Evolutionary conservation across 2,888 invertebrate genomes (phyloP), one percentile per base, ranked within the genome.

Genomic region (Tipula lateralis): DNA sequence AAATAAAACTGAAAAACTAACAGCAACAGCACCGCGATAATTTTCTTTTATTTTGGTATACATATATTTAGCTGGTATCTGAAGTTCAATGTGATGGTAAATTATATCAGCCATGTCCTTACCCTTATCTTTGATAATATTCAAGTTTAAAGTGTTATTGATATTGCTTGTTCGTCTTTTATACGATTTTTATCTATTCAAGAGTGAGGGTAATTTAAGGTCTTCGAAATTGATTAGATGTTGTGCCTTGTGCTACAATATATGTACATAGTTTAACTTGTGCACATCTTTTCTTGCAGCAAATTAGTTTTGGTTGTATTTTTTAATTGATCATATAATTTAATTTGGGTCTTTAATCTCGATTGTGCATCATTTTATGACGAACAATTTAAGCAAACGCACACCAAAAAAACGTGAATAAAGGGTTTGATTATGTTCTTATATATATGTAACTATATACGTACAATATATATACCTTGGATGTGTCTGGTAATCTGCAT

Each of bases 21-120:
- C 66, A 66, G 66, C 66, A 66, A 66, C 66, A 66, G 66, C 66
- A 66, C 66, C 66, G 66, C 66, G 66, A 66, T 66, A 66, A 66
- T 66, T 66, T 66, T 66, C 13, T 24, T 66, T 66, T 24, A 66
- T 19, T 66, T 24, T 24, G 19, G 66, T 66, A 32, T 32, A 32
- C 32, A 32, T 32, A 32, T 36, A n/a, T 1, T 4, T n/a, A 66
- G 24, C 66, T 19, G 24, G 24, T 66, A 66, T 66, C n/a, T 66
- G 66, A 66, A 66, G 66, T 66, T 66, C 66, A 66, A 66, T 66
- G 66, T 66, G 66, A 66, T 66, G 66, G 66, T 66, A 24, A 66
- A 66, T 66, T 66, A 66, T 66, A 66, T 66, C 24, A 66, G 19
- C 66, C 66, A 66, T 66, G 66, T 66, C 66, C 66, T 66, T 66